Base-by-base conservation (phyloP, 2,113 vertebrate genomes). In the Lates calcarifer region DNA sequence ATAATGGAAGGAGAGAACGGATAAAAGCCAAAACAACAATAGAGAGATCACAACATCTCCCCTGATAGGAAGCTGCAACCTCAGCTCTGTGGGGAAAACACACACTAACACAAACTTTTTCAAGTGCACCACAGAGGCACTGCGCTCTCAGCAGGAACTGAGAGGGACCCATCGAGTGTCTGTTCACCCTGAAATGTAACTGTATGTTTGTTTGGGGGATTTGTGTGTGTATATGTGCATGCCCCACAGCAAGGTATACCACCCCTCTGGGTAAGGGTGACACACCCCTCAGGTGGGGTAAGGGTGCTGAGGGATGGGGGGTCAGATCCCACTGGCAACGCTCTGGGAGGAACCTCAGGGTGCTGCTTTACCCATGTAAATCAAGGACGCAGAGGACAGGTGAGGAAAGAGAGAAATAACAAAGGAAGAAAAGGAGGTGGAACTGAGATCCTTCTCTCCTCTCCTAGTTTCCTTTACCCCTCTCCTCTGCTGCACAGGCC, bases 261-360 rank as follows among this genome's bases (percentile, higher is more conserved):
- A 81, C 76, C 91, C 88, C 81, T 71, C 74, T 65, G 81, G 92
- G 84, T 85, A 75, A 87, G 83, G 89, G 86, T 89, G 78, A 91
- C 77, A 86, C 81, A 74, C 55, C 77, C 87, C 79, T 87, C 71
- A 84, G 78, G 93, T 90, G 56, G 57, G 84, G 70, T 74, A 63
- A 83, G 41, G 88, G 64, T 62, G 74, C 37, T 63, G 17, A 63
- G 71, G 87, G 84, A 69, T 35, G 43, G 6, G 45, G 47, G 29
- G 62, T 64, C 26, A 24, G 83, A 73, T 83, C 80, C 85, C 79
- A 28, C 74, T 67, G 85, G 88, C 83, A 65, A 62, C 17, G 60
- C 88, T 90, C 69, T 60, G 74, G 85, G 87, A 86, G 39, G 47
- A 83, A 83, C 87, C 9, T 5, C 72, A 33, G 79, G 88, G 62